These are phyloP conservation scores for Agrotis puta DNA, from an alignment of 2,888 invertebrate genomes.

Conservation along the genomic window DNA sequence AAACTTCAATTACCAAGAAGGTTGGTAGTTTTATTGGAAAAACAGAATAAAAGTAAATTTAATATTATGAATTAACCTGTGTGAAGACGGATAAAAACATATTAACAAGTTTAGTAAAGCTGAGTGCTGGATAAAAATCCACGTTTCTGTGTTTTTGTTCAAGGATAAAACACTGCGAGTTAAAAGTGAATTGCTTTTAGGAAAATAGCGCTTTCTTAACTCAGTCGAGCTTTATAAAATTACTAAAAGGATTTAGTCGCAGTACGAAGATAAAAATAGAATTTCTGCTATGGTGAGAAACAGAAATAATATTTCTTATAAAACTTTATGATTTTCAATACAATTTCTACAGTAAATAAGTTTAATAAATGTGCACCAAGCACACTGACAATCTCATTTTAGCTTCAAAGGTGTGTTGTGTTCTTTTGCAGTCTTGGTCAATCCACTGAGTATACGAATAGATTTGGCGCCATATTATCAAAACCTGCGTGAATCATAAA, in stretches of 20 bases:
- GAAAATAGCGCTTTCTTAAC: conserved; percentile 18
- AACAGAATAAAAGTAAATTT: neutral
- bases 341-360: no score
- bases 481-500: no score
- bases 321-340: neutral
- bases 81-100: neutral
- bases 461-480: no score
- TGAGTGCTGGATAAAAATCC: neutral
- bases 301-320: neutral
- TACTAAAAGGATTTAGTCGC: conserved; percentile 7
- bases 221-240: conserved; percentile 6
- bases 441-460: no score
- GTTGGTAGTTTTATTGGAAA: neutral
- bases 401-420: no score
- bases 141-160: conserved; percentile 10
- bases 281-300: neutral
- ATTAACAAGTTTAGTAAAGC: neutral
- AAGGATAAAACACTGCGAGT: conserved; percentile 23
- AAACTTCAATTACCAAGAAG: neutral
- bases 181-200: conserved; percentile 24
- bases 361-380: no score
- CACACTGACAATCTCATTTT: no score
- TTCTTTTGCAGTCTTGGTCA: no score
- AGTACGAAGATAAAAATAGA: neutral
- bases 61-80: neutral